These are phyloP conservation scores for Cricetomys ansorgei DNA, from an alignment of 2,113 vertebrate species.

Conservation along the genomic window DNA sequence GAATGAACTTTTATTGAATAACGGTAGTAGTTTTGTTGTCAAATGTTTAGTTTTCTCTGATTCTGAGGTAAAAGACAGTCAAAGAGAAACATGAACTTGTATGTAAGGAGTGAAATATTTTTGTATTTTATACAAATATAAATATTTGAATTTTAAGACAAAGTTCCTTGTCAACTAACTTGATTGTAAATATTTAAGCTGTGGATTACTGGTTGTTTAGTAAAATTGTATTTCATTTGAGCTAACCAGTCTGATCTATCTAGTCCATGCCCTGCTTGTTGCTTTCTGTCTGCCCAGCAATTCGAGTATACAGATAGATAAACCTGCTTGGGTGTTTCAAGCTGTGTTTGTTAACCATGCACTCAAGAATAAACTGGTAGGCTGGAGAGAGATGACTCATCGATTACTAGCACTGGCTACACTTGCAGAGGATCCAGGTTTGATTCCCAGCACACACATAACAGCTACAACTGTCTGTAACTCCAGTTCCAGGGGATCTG, in stretches of 20 bases:
- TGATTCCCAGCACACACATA: neutral
- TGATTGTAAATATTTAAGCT: neutral
- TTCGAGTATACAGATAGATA: neutral
- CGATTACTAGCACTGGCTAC: neutral
- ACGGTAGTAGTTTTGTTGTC: neutral
- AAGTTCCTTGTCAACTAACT: neutral
- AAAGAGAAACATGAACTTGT: neutral
- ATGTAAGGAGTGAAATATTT: neutral
- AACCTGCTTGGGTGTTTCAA: neutral
- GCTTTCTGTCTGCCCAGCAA: neutral
- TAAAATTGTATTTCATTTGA: neutral
- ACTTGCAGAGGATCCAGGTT: neutral
- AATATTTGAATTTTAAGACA: slow-evolving; percentile 21
- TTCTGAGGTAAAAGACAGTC: neutral
- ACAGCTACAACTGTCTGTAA: neutral
- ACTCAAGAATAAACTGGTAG: neutral
- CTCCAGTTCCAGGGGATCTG: neutral
- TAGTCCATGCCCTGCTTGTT: neutral
- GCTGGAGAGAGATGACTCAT: no score
- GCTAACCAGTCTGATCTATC: neutral
- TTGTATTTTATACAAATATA: no score
- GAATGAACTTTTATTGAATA: neutral
- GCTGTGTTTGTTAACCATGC: neutral
- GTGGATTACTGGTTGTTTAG: neutral
- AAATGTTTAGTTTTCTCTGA: neutral